phyloP scores from a whole-genome alignment of 2,888 invertebrate genomes.

The Gymnocheta viridis region DNA sequence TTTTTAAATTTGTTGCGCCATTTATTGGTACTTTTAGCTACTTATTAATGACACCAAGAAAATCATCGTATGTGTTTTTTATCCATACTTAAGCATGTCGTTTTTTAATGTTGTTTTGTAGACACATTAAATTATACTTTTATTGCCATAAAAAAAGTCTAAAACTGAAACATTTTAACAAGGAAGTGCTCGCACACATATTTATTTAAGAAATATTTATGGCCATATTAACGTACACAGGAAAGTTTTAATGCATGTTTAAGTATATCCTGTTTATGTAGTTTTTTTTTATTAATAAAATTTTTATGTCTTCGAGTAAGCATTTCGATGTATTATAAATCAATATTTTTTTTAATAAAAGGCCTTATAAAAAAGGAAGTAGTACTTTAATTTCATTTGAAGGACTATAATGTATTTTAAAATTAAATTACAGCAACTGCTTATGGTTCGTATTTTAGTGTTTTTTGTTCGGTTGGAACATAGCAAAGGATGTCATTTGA shows the following conservation, averaged over 20 bases:
- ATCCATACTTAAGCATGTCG: neutral
- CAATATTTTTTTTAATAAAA: neutral
- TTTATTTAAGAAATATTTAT: constrained; percentile 1
- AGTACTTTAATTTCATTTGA: neutral
- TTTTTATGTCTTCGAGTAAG: neutral
- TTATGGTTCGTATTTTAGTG: too few relatives aligned
- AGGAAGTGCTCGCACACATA: neutral
- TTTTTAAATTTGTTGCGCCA: constrained; percentile 2
- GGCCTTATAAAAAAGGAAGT: neutral
- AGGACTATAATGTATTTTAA: neutral
- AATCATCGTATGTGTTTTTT: neutral
- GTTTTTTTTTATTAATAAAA: constrained; percentile 9
- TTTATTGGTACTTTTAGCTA: constrained; percentile 27
- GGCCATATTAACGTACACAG: neutral
- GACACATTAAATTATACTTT: constrained; percentile 55
- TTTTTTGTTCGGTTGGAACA: too few relatives aligned
- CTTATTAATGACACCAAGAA: constrained; percentile 30
- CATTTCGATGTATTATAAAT: neutral
- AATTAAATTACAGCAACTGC: constrained; percentile 10
- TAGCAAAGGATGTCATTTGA: too few relatives aligned
- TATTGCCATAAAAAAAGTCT: constrained; percentile 52
- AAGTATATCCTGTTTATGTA: neutral
- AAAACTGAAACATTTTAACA: constrained; percentile 22
- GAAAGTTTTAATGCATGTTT: neutral
- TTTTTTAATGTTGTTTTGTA: constrained; percentile 59